Conservation (phyloP, 37 sponge, comb jelly and placozoan species). For the Ephydatia muelleri region DNA sequence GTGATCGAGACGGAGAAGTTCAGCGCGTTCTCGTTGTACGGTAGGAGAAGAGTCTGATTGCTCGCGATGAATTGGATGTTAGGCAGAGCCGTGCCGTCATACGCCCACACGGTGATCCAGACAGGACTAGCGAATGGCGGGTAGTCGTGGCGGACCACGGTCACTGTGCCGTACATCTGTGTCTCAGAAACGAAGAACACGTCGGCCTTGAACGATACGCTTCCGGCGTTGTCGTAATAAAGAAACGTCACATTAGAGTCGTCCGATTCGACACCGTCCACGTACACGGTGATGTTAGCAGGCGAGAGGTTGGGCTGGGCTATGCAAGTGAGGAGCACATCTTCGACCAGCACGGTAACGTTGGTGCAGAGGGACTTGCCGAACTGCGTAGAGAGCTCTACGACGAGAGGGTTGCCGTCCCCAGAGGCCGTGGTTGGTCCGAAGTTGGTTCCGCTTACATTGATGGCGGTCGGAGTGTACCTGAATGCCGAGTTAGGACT, state of each 20-base stretch:
- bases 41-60: slow-evolving; percentile 55
- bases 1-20: slow-evolving; percentile 67
- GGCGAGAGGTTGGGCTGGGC: slow-evolving; percentile 77
- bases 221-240: slow-evolving; percentile 82
- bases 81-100: slow-evolving; percentile 65
- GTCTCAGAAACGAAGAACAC: slow-evolving; percentile 81
- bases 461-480: slow-evolving; percentile 38
- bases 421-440: slow-evolving; percentile 74
- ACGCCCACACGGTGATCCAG: slow-evolving; percentile 65
- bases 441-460: slow-evolving; percentile 75
- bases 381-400: slow-evolving; percentile 50
- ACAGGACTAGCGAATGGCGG: slow-evolving; percentile 75
- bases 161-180: slow-evolving; percentile 64
- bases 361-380: slow-evolving; percentile 51
- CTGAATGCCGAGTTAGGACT: slow-evolving; percentile 69
- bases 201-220: slow-evolving; percentile 59
- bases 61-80: slow-evolving; percentile 65
- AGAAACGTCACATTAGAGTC: slow-evolving; percentile 54
- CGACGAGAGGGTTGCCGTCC: slow-evolving; percentile 38
- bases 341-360: slow-evolving; percentile 52
- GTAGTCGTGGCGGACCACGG: slow-evolving; percentile 63
- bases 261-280: slow-evolving; percentile 55
- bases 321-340: slow-evolving; percentile 56
- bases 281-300: slow-evolving; percentile 64
- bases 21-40: slow-evolving; percentile 27